Evolutionary conservation across 1,140 invertebrate genomes (phyloP).

Genomic region (Acyrthosiphon pisum): DNA sequence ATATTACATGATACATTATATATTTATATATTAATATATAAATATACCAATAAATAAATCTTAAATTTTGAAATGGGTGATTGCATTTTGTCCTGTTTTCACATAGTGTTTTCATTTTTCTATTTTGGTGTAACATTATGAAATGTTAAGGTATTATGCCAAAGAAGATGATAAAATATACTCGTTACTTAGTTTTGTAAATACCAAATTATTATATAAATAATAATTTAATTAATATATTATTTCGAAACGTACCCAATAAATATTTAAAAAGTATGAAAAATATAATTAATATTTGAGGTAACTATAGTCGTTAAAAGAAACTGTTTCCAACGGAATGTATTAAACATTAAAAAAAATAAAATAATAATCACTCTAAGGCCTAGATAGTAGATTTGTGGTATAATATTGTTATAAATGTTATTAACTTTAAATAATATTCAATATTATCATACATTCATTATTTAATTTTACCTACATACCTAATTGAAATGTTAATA

Average conservation of each 20-base stretch:
- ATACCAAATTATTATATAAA: not conserved
- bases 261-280: not conserved
- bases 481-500: not conserved
- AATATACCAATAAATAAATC: no score
- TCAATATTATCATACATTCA: not conserved
- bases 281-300: not conserved
- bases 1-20: no score
- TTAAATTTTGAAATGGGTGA: not conserved
- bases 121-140: not conserved
- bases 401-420: no score
- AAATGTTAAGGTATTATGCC: not conserved
- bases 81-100: not conserved
- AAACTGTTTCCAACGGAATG: not conserved
- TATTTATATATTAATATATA: no score
- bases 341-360: not conserved
- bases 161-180: not conserved
- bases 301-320: not conserved
- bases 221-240: not conserved
- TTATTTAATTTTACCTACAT: not conserved
- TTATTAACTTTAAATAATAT: not conserved
- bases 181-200: not conserved
- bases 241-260: not conserved
- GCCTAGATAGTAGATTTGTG: no score
- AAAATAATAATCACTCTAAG: not conserved
- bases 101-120: not conserved